Base-by-base conservation (phyloP, 2,113 vertebrate genomes). In the Mus musculus region DNA sequence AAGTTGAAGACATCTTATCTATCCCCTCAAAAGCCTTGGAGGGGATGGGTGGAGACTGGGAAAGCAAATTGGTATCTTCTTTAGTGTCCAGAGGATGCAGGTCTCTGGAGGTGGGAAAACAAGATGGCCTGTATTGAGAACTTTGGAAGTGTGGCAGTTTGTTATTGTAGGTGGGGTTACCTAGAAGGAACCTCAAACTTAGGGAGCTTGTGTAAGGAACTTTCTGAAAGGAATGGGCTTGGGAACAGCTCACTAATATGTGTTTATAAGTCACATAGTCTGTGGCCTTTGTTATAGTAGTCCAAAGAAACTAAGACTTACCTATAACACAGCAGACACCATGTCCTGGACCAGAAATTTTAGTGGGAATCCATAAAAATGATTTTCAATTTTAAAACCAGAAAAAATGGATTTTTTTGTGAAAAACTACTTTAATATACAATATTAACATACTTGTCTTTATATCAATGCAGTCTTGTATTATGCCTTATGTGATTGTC, bases 361-460 rank as follows among this genome's bases (percentile, higher is more conserved):
- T 78, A 80, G 7, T 33, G 82, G 33, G 5, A 7, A 8, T 9
- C 75, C 22, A 82, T 17, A 1, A 88, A 90, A 28, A 2, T 59
- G 28, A 81, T 97, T 93, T 89, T 59, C 73, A 46, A 72, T 90
- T 90, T 93, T 36, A 88, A 95, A 88, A 72, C n/a, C 72, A 20
- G 12, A 39, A 80, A 91, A 80, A 90, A 75, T 82, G 4, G 67
- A 88, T 88, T 95, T 87, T 87, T 46, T 39, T 24, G 7, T 54
- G 82, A 54, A 42, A 96, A 94, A 24, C 7, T 52, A 4, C 24
- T 94, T 80, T 81, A 94, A 91, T 72, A 69, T 59, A 20, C 39
- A 87, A 46, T 73, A 69, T 65, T 65, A 67, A 89, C 76, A 52
- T 84, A 63, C n/a, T 49, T 36, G 6, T 67, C 8, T 90, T 89